Conservation (phyloP, 2,888 invertebrate species). For the Acholoe squamosa region DNA sequence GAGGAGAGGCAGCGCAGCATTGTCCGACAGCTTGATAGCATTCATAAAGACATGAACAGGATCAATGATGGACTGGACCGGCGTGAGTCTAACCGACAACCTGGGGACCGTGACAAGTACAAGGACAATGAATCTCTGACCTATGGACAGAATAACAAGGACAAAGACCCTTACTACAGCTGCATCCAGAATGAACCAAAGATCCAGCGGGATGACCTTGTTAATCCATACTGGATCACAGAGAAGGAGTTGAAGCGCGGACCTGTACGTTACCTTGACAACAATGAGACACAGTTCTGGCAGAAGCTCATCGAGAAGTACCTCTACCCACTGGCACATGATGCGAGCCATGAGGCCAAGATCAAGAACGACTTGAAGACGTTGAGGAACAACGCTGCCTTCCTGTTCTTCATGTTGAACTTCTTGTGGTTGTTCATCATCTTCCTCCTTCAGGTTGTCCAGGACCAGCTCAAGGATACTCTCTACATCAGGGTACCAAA, state of each 20-base stretch:
- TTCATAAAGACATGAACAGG: constrained; percentile 69
- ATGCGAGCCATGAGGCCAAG: constrained; percentile 87
- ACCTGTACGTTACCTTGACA: constrained; percentile 92
- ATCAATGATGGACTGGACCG: constrained; percentile 55
- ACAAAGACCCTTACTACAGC: constrained; percentile 69
- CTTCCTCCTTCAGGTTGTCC: constrained; percentile 95
- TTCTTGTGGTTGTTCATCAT: constrained; percentile 99
- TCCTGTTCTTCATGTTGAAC: constrained; percentile 97
- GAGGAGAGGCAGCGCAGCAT: constrained; percentile 70
- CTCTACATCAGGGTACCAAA: constrained; percentile 77
- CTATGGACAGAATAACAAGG: constrained; percentile 63
- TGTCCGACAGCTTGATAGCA: constrained; percentile 70
- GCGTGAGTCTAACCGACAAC: neutral
- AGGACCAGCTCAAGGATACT: constrained; percentile 74
- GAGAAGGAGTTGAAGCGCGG: constrained; percentile 81
- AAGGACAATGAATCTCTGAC: constrained; percentile 68
- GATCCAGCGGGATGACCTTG: constrained; percentile 73
- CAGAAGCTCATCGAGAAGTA: constrained; percentile 94
- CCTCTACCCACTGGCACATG: constrained; percentile 95
- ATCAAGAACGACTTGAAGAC: constrained; percentile 76
- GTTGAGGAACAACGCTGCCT: constrained; percentile 78
- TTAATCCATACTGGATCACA: constrained; percentile 77
- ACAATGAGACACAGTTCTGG: constrained; percentile 96
- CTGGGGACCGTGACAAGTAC: constrained; percentile 60
- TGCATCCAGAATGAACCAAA: constrained; percentile 69